These are phyloP conservation scores for Lasioglossum morio DNA, from an alignment of 2,888 invertebrate species.

Conservation along the genomic window DNA sequence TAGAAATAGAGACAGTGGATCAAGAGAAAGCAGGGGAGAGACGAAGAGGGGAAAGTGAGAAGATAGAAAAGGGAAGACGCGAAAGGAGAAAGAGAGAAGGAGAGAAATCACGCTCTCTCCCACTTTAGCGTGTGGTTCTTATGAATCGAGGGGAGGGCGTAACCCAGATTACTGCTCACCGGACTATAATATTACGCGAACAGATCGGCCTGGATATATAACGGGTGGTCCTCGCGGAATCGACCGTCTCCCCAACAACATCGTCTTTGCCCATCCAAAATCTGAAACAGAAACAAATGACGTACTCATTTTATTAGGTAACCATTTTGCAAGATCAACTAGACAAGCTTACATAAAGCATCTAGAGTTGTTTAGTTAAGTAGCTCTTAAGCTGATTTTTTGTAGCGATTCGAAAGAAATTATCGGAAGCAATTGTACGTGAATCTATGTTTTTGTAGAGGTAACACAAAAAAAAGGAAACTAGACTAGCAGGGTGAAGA, in stretches of 20 bases:
- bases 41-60: slow-evolving; percentile 16
- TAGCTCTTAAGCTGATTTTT: not conserved
- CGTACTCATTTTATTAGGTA: not conserved
- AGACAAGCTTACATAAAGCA: not conserved
- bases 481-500: not conserved
- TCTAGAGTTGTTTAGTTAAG: not conserved
- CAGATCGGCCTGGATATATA: slow-evolving; percentile 69
- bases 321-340: not conserved
- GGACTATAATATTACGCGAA: slow-evolving; percentile 78
- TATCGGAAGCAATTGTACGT: not conserved
- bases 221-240: slow-evolving; percentile 68
- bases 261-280: not conserved
- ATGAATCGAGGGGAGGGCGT: slow-evolving; percentile 77
- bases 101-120: slow-evolving; percentile 72
- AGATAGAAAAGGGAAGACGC: slow-evolving; percentile 27
- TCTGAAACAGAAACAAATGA: not conserved
- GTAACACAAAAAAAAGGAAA: not conserved
- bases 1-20: slow-evolving; percentile 25
- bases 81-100: slow-evolving; percentile 38
- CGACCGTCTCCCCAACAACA: not conserved
- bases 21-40: slow-evolving; percentile 24
- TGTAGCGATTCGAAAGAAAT: no score
- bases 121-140: slow-evolving; percentile 68
- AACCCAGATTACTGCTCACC: slow-evolving; percentile 78
- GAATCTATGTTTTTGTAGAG: not conserved